phyloP scores from a whole-genome alignment of 2,888 invertebrate species.

The Sphinx pinastri region DNA sequence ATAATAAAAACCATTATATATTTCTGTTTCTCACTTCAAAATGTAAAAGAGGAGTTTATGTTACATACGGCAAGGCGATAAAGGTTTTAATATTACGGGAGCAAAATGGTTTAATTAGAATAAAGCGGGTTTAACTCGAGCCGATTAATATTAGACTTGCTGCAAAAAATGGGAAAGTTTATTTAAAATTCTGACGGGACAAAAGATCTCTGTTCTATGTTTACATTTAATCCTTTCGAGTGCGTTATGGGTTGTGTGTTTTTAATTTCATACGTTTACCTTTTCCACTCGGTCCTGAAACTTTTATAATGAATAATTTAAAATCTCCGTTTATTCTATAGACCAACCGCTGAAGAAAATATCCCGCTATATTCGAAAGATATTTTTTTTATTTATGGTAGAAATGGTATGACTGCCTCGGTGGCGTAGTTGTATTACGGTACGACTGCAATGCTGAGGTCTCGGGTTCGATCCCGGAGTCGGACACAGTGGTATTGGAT shows the following conservation, averaged over 20 bases:
- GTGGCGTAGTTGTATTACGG: too few species aligned
- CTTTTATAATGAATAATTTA: neutral
- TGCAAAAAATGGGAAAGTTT: slow-evolving; percentile 12
- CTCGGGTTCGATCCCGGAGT: too few species aligned
- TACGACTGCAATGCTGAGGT: too few species aligned
- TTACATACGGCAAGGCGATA: neutral
- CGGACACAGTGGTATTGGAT: too few species aligned
- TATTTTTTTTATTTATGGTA: too few species aligned
- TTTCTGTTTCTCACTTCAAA: slow-evolving; percentile 4
- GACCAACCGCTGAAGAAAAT: too few species aligned
- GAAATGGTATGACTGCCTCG: too few species aligned
- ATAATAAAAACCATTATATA: slow-evolving; percentile 22
- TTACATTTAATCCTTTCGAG: slow-evolving; percentile 11
- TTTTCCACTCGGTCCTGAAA: neutral
- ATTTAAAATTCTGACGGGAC: slow-evolving; percentile 10
- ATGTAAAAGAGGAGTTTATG: neutral
- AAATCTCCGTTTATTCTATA: too few species aligned
- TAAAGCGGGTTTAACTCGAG: slow-evolving; percentile 7
- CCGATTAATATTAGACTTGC: slow-evolving; percentile 13
- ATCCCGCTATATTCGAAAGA: too few species aligned
- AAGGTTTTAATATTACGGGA: neutral
- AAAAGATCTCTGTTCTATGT: neutral
- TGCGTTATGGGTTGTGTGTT: neutral
- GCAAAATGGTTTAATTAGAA: slow-evolving; percentile 14
- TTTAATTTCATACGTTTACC: neutral